phyloP scores from a whole-genome alignment of 2,888 invertebrate genomes.

The Galerucella calmariensis region DNA sequence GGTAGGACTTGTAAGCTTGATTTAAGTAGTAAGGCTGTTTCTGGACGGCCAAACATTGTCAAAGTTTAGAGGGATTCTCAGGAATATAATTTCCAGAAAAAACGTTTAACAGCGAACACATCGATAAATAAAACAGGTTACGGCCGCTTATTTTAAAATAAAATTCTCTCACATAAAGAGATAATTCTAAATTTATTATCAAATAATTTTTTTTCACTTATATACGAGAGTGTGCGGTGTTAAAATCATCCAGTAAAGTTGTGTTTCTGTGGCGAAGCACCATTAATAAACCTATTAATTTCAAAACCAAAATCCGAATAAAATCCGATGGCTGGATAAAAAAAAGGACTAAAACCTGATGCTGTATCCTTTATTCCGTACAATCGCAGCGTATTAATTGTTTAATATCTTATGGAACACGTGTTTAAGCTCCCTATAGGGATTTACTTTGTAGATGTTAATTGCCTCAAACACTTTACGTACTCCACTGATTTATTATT shows the following conservation, averaged over 20 bases:
- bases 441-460: conserved; percentile 65
- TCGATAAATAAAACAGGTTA: not conserved
- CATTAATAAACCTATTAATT: conserved; percentile 64
- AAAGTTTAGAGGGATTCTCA: no score
- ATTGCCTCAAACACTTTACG: conserved; percentile 58
- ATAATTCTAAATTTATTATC: conserved; percentile 46
- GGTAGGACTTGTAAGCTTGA: no score
- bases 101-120: no score
- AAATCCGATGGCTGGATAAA: conserved; percentile 59
- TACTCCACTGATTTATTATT: conserved; percentile 50
- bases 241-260: conserved; percentile 48
- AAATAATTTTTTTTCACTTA: conserved; percentile 41
- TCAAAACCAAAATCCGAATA: conserved; percentile 59
- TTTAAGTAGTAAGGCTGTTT: no score
- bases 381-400: conserved; percentile 60
- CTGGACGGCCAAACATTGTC: no score
- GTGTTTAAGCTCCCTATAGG: conserved; percentile 63
- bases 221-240: conserved; percentile 36
- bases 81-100: no score
- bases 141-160: conserved; percentile 37
- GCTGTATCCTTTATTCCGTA: conserved; percentile 47
- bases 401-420: conserved; percentile 65
- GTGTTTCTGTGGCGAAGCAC: conserved; percentile 51
- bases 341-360: conserved; percentile 55
- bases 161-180: conserved; percentile 25